Base-by-base conservation (phyloP, 2,888 invertebrate species). In the Sialis lutaria region DNA sequence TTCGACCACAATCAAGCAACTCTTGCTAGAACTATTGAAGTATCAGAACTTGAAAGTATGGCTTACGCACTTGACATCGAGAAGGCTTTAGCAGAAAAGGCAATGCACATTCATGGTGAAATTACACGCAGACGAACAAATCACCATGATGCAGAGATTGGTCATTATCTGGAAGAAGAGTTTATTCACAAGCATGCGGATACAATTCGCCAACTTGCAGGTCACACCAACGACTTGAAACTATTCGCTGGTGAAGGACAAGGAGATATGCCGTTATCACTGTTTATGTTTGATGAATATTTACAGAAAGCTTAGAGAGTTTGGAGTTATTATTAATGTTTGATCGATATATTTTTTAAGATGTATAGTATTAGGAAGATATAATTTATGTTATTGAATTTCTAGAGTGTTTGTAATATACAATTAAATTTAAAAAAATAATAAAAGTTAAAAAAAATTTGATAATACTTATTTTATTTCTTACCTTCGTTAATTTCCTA, bases 271-370 rank as follows among this genome's bases (percentile, higher is more conserved):
- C 75, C 82, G 1, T 64, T 87, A 47, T 68, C 77, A 7, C 59
- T 85, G 49, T 86, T 75, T 59, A 60, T 88, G 54, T 88, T 86
- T 60, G 87, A 88, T 65, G 82, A 86, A 59, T 78, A 67, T 54
- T 60, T 71, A 34, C 59, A 64, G 51, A 64, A 62, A 51, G 53
- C 53, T 48, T 58, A 42, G 30, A 30, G 42, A 30, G 31, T 42
- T 30, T 6, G n/a, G 31, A 42, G n/a, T 6, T 41, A 10, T 30
- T 41, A 41, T 41, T 41, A 9, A 12, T 41, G n/a, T 41, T 41
- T 13, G 5, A 6, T n/a, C 9, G 9, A 41, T 13, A 6, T 41
- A 10, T 13, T 12, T 41, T 6, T 41, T 13, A 13, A 41, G 6
- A 41, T n/a, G 41, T 41, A 8, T 40, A 40, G 22, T 37, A 6